Base-by-base conservation (phyloP, 2,113 vertebrate genomes). In the Gambusia affinis region DNA sequence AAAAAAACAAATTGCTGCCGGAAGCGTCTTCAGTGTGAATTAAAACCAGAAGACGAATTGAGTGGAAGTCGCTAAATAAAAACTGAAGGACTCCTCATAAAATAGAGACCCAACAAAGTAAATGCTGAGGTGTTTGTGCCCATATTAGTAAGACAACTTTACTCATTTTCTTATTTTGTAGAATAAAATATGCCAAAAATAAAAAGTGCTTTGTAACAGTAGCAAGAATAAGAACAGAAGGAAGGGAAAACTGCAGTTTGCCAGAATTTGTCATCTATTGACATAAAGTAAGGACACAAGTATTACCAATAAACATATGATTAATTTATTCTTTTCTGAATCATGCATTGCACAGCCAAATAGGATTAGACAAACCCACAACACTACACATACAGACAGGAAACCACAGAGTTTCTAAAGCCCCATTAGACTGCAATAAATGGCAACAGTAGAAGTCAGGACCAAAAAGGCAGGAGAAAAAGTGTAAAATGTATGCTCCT, bases 41-140 rank as follows among this genome's bases (percentile, higher is more conserved):
- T 51, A 51, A 83, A 78, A 66, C 80, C 76, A 60, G 73, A 74
- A 28, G 37, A 72, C 57, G 28, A 65, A 65, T 73, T 82, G 31
- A 70, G 73, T 7, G 67, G 61, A 12, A 67, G 11, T 28, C 57
- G 47, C 78, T 85, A 60, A 72, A 69, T 68, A 66, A 78, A 75
- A 22, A 70, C 12, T 44, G 39, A 42, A 47, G 29, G 14, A 29
- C 27, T 65, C 8, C 28, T 67, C 14, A 67, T 8, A 37, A 7
- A 67, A 19, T 37, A 35, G 31, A 12, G 33, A 65, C 31, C 11
- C 4, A 44, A 44, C 10, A 64, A 22, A 35, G 33, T 24, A 2
- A 24, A 11, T 22, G 4, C 22, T 24, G 30, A 1, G 12, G 14
- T 15, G 27, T 29, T 29, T 62, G 27, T 29, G 60, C 12, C 60